phyloP scores from a whole-genome alignment of 1,140 invertebrate genomes.

The Agrypnia vestita region DNA sequence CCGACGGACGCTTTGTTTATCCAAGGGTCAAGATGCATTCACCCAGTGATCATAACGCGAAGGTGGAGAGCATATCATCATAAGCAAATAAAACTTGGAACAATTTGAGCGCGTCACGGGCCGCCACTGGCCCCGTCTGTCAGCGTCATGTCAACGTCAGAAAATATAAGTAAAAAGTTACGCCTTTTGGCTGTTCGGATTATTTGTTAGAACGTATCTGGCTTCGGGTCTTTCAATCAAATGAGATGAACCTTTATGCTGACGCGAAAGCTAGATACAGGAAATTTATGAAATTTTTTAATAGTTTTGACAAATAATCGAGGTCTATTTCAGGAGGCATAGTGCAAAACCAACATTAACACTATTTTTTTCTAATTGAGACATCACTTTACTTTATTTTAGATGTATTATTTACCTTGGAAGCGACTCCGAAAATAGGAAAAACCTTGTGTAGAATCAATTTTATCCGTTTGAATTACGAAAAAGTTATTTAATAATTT shows the following conservation, averaged over 20 bases:
- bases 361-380: too few species aligned
- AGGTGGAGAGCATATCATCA: slow-evolving; percentile 1
- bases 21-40: too few species aligned
- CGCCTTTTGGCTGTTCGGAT: slow-evolving; percentile 58
- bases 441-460: too few species aligned
- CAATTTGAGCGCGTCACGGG: slow-evolving; percentile 15
- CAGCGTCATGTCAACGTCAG: slow-evolving; percentile 51
- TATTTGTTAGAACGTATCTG: slow-evolving; percentile 34
- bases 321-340: too few species aligned
- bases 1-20: too few species aligned
- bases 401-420: too few species aligned
- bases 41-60: slow-evolving; percentile 10
- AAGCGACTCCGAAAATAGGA: too few species aligned
- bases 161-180: slow-evolving; percentile 55
- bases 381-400: too few species aligned
- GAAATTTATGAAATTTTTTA: background rate
- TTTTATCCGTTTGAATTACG: too few species aligned
- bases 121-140: slow-evolving; percentile 53
- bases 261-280: background rate
- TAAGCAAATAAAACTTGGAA: slow-evolving; percentile 20
- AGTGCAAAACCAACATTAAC: too few species aligned
- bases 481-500: too few species aligned
- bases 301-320: too few species aligned
- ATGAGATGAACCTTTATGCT: slow-evolving; percentile 38
- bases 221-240: slow-evolving; percentile 32